Base-by-base conservation (phyloP, 2,113 vertebrate species). In the Centropus unirufus region DNA sequence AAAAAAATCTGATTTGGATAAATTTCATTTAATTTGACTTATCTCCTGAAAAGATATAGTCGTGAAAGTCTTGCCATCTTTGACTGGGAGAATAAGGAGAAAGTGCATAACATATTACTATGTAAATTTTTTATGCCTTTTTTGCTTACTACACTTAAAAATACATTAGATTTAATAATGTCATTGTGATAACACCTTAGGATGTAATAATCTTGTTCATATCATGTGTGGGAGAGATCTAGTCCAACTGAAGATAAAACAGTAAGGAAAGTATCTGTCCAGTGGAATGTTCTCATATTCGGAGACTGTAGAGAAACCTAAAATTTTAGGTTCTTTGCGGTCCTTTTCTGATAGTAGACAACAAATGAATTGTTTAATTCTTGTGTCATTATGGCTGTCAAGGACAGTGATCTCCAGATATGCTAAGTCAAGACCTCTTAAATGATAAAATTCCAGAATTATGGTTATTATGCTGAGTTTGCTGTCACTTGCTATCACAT, bases 51-150 rank as follows among this genome's bases (percentile, higher is more conserved):
- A 92, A 76, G 46, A 87, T 73, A 68, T 0, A 79, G 27, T 46
- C 15, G 30, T 49, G 49, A 57, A 91, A 91, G 32, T 6, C n/a
- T 87, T 2, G 1, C 29, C 74, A 39, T 66, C 27, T 73, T 92
- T 64, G 36, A 62, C 36, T 57, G 26, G 36, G 27, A 75, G 55
- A 92, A 36, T 92, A 81, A 89, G 52, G 9, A 4, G n/a, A 69
- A 82, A 87, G 42, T 73, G 32, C 81, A 85, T 92, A 83, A 96
- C 95, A 83, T 94, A 91, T 90, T 91, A 58, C 58, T 64, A 29
- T 82, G 78, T 79, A 94, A 94, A 88, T 88, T 87, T 51, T 62
- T 92, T 70, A 66, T 88, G 17, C 83, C 40, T 85, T 80, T 80
- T 83, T 90, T 93, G 62, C 58, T 88, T 92, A 36, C 46, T 88